Conservation (phyloP, 2,113 vertebrate genomes). For the Acanthisitta chloris region DNA sequence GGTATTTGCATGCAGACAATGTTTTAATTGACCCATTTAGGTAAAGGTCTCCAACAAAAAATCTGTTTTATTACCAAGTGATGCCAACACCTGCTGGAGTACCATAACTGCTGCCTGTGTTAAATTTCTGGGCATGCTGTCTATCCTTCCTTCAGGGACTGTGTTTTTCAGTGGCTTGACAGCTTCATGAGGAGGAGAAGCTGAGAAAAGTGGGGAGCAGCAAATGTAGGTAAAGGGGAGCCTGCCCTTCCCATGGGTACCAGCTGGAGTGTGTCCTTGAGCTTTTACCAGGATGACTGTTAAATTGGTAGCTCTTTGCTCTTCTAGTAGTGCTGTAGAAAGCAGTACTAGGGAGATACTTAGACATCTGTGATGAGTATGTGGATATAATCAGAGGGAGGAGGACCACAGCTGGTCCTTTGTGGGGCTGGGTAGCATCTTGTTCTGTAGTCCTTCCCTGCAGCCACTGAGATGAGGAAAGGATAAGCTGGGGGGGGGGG, state of each 20-base stretch:
- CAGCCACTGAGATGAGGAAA: neutral
- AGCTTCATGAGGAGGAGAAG: neutral
- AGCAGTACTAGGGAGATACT: neutral
- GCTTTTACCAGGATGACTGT: neutral
- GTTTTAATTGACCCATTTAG: neutral
- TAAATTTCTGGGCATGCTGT: neutral
- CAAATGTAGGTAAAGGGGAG: neutral
- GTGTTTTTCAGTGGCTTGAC: neutral
- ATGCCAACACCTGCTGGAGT: neutral
- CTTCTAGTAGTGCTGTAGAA: neutral
- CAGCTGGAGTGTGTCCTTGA: neutral
- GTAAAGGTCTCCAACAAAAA: neutral
- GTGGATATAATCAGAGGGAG: rapidly evolving
- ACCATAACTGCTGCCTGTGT: neutral
- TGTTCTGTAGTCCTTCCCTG: neutral
- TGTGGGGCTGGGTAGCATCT: neutral
- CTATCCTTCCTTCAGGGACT: neutral
- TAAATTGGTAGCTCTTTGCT: rapidly evolving
- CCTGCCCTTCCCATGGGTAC: neutral
- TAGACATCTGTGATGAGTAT: neutral
- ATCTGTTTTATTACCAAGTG: rapidly evolving
- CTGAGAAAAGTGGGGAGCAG: neutral
- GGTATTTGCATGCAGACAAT: rapidly evolving
- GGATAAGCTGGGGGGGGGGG: neutral
- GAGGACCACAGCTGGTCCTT: neutral